These are phyloP conservation scores for Oppia nitens DNA, from an alignment of 1,140 invertebrate species.

Conservation along the genomic window DNA sequence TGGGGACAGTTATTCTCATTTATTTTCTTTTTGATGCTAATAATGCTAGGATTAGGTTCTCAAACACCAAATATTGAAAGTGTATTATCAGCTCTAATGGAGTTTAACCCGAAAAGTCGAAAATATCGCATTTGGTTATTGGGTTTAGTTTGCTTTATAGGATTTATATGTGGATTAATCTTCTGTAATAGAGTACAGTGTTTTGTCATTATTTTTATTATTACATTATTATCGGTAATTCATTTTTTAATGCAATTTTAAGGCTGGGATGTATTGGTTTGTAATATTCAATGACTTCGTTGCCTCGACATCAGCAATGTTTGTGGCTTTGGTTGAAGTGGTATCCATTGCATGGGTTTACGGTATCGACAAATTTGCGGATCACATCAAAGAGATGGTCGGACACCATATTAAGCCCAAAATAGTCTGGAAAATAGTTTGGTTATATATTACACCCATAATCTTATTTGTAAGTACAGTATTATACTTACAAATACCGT, in stretches of 20 bases:
- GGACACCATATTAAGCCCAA: constrained; percentile 41
- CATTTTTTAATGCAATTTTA: neutral
- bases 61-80: constrained; percentile 97
- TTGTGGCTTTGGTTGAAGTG: constrained; percentile 34
- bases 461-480: constrained; percentile 45
- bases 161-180: constrained; percentile 71
- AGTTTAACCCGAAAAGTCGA: constrained; percentile 78
- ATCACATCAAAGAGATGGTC: constrained; percentile 45
- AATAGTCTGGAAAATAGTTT: constrained; percentile 55
- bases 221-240: constrained; percentile 46
- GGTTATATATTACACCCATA: constrained; percentile 54
- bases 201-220: too few relatives aligned
- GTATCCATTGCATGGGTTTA: constrained; percentile 32
- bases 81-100: constrained; percentile 88
- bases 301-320: constrained; percentile 83
- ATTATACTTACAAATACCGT: neutral
- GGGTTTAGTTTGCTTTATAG: constrained; percentile 69
- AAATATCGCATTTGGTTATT: constrained; percentile 81
- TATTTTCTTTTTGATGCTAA: constrained; percentile 94
- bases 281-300: constrained; percentile 97
- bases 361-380: constrained; percentile 37
- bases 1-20: constrained; percentile 90
- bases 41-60: constrained; percentile 79
- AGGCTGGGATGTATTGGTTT: constrained; percentile 99
- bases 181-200: constrained; percentile 84